phyloP scores from a whole-genome alignment of 1,140 invertebrate genomes.

The Drosophila repletoides region DNA sequence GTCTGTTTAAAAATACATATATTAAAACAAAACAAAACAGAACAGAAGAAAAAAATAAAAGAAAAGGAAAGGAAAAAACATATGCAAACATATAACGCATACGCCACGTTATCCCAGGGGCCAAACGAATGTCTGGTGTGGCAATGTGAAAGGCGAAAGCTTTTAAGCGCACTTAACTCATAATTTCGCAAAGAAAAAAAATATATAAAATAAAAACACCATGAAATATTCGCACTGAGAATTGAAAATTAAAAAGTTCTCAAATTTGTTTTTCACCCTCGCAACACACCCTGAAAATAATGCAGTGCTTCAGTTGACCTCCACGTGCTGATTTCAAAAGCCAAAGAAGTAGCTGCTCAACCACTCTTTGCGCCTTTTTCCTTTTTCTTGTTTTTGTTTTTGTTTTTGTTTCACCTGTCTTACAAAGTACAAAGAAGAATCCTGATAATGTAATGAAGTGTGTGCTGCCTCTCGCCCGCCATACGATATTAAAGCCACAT shows the following conservation, averaged over 20 bases:
- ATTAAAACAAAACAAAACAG: constrained; percentile 71
- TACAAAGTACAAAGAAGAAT: not conserved
- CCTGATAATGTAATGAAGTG: constrained; percentile 39
- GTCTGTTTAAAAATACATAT: constrained; percentile 36
- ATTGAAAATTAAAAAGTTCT: constrained; percentile 78
- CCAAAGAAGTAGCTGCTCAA: too few relatives aligned
- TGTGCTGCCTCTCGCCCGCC: too few relatives aligned
- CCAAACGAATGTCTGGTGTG: not conserved
- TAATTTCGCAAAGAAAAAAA: constrained; percentile 46
- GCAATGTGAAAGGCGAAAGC: constrained; percentile 62
- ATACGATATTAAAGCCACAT: constrained; percentile 31
- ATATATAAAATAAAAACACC: not conserved
- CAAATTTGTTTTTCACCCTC: constrained; percentile 35
- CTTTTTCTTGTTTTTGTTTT: too few relatives aligned
- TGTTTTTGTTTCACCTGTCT: not conserved
- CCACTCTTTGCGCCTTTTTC: too few relatives aligned
- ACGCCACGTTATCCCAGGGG: not conserved
- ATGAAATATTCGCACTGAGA: constrained; percentile 49
- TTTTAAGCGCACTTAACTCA: constrained; percentile 80
- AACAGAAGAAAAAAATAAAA: not conserved
- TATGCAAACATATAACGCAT: constrained; percentile 21
- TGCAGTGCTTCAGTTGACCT: constrained; percentile 13
- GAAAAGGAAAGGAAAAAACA: not conserved
- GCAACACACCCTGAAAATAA: not conserved
- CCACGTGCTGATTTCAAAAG: not conserved